These are phyloP conservation scores for Doryteuthis pealeii DNA, from an alignment of 1,140 invertebrate genomes.

Conservation along the genomic window DNA sequence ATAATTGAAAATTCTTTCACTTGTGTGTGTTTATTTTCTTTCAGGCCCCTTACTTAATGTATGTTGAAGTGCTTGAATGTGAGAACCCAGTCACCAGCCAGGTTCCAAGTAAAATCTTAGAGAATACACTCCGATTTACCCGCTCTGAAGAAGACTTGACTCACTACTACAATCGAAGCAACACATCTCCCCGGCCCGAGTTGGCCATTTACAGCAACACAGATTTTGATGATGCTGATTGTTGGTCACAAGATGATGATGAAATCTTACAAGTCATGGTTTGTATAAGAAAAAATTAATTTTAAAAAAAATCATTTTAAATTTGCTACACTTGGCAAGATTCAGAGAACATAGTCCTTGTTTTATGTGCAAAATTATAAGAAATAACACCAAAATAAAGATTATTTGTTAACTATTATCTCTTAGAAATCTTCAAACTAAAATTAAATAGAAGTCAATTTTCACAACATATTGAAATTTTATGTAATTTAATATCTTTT, in stretches of 20 bases:
- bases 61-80: constrained; percentile 93
- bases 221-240: constrained; percentile 69
- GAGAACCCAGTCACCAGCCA: constrained; percentile 76
- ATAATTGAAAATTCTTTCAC: too few species aligned
- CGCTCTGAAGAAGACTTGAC: constrained; percentile 89
- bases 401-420: too few species aligned
- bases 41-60: constrained; percentile 95
- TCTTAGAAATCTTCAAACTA: too few species aligned
- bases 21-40: too few species aligned
- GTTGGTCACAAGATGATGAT: constrained; percentile 95
- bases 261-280: constrained; percentile 74
- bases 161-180: constrained; percentile 32
- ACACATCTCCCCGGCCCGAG: constrained; percentile 42
- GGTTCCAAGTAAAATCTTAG: constrained; percentile 73
- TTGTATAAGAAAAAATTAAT: constrained; percentile 25
- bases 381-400: background rate
- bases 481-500: too few species aligned
- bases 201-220: constrained; percentile 39
- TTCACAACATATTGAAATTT: too few species aligned
- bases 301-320: too few species aligned
- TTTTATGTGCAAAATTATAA: too few species aligned
- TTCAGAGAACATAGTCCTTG: too few species aligned
- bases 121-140: constrained; percentile 77
- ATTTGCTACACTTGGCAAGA: too few species aligned
- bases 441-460: too few species aligned